phyloP scores from a whole-genome alignment of 53 echinoderm and acorn worm genomes.

The Pentamera pediparva region DNA sequence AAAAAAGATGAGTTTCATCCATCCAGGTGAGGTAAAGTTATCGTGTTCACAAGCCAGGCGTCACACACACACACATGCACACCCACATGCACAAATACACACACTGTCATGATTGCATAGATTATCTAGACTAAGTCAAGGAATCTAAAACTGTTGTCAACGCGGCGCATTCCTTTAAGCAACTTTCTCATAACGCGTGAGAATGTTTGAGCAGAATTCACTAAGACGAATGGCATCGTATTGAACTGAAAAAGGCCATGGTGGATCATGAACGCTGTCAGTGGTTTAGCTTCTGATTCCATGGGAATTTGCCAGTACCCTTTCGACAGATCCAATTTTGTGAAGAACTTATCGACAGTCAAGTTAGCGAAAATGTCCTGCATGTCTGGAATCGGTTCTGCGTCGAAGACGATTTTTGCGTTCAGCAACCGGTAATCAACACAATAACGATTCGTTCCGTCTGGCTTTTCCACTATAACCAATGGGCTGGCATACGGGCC shows the following conservation, averaged over 20 bases:
- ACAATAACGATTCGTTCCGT: conserved; percentile 31
- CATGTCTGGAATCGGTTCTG: conserved; percentile 42
- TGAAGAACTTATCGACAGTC: conserved; percentile 29
- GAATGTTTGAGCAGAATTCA: too few species aligned
- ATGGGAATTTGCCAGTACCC: conserved; percentile 23
- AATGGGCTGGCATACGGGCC: conserved; percentile 46
- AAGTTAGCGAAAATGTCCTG: conserved; percentile 39
- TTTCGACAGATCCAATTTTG: conserved; percentile 21
- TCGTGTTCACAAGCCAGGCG: too few species aligned
- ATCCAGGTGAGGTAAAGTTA: too few species aligned
- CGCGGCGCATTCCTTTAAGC: too few species aligned
- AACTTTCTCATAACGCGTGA: too few species aligned
- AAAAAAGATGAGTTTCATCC: too few species aligned
- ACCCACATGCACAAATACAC: too few species aligned
- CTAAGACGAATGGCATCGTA: conserved; percentile 39
- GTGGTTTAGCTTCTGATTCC: neutral
- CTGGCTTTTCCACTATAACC: conserved; percentile 12
- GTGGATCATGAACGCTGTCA: conserved; percentile 37
- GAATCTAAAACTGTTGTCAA: too few species aligned
- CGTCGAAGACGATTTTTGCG: conserved; percentile 31
- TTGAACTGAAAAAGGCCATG: conserved; percentile 37
- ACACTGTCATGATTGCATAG: too few species aligned
- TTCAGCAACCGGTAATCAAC: conserved; percentile 30
- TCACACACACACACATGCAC: too few species aligned
- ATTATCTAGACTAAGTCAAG: too few species aligned